These are phyloP conservation scores for Gallinago undulata DNA, from an alignment of 2,113 vertebrate species.

Conservation along the genomic window DNA sequence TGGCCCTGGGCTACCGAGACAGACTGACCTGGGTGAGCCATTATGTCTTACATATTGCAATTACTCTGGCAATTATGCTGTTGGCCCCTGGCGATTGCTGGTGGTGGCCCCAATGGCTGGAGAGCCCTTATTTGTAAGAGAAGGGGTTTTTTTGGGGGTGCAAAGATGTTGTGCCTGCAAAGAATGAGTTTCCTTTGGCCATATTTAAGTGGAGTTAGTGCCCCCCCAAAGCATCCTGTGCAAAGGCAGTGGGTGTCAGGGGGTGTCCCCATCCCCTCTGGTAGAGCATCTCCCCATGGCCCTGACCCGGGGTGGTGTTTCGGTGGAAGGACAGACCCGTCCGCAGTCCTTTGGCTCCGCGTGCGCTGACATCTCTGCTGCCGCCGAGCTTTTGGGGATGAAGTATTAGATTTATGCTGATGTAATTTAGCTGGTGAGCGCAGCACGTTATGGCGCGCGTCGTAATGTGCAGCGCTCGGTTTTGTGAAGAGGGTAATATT, in stretches of 20 bases:
- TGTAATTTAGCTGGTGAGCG: background rate
- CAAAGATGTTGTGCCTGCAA: background rate
- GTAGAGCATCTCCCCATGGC: fast-evolving
- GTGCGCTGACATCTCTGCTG: background rate
- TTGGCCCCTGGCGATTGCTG: background rate
- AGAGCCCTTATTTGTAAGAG: background rate
- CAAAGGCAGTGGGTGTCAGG: background rate
- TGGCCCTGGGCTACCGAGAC: background rate
- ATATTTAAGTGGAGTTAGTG: background rate
- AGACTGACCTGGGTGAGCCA: background rate
- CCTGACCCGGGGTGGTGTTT: background rate
- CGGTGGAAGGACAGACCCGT: background rate
- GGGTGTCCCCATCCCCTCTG: background rate
- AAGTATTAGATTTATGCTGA: background rate
- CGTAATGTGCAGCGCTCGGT: background rate
- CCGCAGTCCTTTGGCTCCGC: background rate
- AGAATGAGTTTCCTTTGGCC: background rate
- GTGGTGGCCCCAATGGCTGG: background rate
- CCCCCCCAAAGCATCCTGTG: background rate
- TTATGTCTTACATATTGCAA: no score
- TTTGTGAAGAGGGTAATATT: background rate
- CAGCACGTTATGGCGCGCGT: background rate
- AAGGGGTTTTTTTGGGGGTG: background rate
- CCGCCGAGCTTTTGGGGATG: background rate
- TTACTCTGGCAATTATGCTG: background rate